Conservation (phyloP, 1,140 invertebrate genomes). For the Scylla paramamosain region DNA sequence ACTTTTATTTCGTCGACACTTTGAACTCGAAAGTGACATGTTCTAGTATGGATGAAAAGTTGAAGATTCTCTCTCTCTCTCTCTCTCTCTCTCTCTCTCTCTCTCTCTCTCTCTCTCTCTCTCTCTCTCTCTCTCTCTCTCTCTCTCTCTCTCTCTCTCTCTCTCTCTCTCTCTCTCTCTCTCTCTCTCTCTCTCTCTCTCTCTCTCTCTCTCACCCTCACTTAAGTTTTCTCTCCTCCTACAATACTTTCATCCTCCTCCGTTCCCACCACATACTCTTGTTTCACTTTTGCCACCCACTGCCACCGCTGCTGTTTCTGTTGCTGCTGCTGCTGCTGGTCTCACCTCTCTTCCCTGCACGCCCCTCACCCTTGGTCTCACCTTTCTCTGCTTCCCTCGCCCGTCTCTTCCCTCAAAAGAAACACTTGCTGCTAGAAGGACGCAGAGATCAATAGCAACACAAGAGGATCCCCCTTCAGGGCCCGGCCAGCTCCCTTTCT, state of each 20-base stretch:
- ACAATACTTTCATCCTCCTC: not conserved
- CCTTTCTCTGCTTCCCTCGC: not conserved
- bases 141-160: no score
- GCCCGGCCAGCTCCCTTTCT: not conserved
- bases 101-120: no score
- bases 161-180: no score
- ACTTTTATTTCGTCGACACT: no score
- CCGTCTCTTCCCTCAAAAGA: not conserved
- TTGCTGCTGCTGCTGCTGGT: not conserved
- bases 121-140: no score
- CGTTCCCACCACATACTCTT: not conserved
- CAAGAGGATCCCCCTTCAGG: not conserved
- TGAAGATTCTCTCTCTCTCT: no score
- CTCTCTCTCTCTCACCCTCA: no score
- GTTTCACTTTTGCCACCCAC: not conserved
- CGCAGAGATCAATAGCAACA: not conserved
- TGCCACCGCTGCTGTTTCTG: not conserved
- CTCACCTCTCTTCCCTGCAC: not conserved
- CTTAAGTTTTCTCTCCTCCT: no score
- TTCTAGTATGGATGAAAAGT: no score
- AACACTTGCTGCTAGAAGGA: conserved; percentile 12
- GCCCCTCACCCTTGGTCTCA: not conserved
- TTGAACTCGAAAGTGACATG: no score
- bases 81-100: no score
- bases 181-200: no score